phyloP scores from a whole-genome alignment of 1,140 invertebrate genomes.

The Chironomus tepperi region DNA sequence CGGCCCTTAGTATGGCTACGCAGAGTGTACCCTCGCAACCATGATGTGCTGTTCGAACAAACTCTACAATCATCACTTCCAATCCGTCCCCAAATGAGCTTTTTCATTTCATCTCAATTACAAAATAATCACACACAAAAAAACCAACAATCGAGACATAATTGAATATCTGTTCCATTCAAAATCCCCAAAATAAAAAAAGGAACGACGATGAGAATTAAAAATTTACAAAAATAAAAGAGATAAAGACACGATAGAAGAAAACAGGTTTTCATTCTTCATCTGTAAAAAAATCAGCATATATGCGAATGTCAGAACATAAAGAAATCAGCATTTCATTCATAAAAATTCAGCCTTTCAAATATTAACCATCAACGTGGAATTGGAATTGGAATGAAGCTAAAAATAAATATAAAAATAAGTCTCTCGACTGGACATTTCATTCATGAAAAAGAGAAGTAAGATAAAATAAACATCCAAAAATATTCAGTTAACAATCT shows the following conservation, averaged over 20 bases:
- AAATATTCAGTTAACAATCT: not conserved
- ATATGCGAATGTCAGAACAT: not conserved
- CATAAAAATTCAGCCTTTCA: slow-evolving; percentile 5
- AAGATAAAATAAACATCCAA: too few relatives aligned
- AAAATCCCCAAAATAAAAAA: too few relatives aligned
- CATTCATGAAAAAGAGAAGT: not conserved
- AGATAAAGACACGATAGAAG: not conserved
- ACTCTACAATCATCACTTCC: too few relatives aligned
- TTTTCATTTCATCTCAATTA: too few relatives aligned
- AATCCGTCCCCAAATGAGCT: too few relatives aligned
- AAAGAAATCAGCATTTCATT: slow-evolving; percentile 8
- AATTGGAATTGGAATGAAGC: not conserved
- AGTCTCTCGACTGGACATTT: not conserved
- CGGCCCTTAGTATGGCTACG: too few relatives aligned
- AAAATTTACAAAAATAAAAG: not conserved
- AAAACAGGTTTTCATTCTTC: not conserved
- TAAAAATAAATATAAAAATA: not conserved
- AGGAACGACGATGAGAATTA: not conserved
- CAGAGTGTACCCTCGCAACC: too few relatives aligned
- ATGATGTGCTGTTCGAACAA: too few relatives aligned
- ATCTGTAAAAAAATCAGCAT: too few relatives aligned
- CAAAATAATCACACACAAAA: too few relatives aligned
- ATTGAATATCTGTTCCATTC: too few relatives aligned
- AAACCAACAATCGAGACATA: too few relatives aligned
- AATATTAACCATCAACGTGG: not conserved